Evolutionary conservation across 2,797 vertebrate genomes (phyloP).

Genomic region (Pseudomugil tenellus): DNA sequence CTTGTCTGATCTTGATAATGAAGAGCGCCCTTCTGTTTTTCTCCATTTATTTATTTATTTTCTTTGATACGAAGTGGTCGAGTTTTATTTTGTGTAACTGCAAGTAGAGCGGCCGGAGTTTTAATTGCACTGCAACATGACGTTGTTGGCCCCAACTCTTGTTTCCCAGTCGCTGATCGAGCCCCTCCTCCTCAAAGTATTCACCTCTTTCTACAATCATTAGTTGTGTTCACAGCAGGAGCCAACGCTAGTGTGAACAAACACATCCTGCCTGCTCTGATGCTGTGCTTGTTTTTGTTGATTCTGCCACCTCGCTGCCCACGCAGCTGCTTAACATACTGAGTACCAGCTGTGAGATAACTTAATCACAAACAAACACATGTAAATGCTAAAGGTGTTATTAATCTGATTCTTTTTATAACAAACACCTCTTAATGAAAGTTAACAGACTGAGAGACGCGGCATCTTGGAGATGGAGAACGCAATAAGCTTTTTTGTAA

Average conservation of each 20-base stretch:
- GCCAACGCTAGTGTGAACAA: slow-evolving; percentile 20
- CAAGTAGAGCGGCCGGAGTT: too few species aligned
- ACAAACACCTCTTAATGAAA: not conserved
- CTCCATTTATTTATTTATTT: too few species aligned
- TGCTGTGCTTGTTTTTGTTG: slow-evolving; percentile 29
- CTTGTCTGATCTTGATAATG: too few species aligned
- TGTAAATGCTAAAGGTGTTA: slow-evolving; percentile 1
- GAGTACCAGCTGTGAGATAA: slow-evolving; percentile 1
- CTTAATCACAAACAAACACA: not conserved
- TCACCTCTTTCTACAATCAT: not conserved
- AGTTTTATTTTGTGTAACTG: too few species aligned
- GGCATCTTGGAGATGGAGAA: not conserved
- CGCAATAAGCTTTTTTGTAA: not conserved
- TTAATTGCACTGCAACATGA: too few species aligned
- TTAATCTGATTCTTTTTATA: not conserved
- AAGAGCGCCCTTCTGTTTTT: too few species aligned
- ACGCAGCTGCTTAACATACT: slow-evolving; percentile 15
- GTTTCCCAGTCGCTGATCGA: not conserved
- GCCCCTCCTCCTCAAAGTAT: slow-evolving; percentile 2
- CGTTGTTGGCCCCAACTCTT: not conserved
- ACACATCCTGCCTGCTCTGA: slow-evolving; percentile 24
- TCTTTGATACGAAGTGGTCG: too few species aligned
- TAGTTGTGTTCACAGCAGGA: slow-evolving; percentile 27
- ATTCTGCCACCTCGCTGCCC: slow-evolving; percentile 14
- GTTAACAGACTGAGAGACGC: not conserved